These are phyloP conservation scores for Pimephales promelas DNA, from an alignment of 2,113 vertebrate species.

Conservation along the genomic window DNA sequence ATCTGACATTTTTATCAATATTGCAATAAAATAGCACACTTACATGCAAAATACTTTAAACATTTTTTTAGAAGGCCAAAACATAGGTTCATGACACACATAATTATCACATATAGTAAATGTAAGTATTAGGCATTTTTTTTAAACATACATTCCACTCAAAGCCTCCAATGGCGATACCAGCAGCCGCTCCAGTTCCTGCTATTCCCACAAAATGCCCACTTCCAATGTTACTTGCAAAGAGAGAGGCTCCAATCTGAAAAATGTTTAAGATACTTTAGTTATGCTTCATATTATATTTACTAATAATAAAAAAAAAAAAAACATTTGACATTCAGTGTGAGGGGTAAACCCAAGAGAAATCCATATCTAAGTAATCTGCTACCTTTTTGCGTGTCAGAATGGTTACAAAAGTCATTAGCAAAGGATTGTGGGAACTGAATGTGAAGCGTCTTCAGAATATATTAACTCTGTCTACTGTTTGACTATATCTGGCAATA, in stretches of 20 bases:
- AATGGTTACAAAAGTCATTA: neutral
- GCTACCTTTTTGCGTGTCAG: neutral
- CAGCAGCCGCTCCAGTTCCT: constrained; percentile 84
- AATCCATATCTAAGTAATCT: neutral
- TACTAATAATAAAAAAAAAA: neutral
- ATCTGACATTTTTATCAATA: neutral
- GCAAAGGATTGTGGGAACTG: neutral
- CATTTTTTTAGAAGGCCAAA: neutral
- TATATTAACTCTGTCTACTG: constrained; percentile 19
- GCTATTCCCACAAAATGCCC: constrained; percentile 94
- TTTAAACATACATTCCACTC: constrained; percentile 86
- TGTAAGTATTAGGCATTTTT: neutral
- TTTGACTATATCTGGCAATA: constrained; percentile 30
- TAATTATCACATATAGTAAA: neutral
- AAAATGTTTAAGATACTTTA: neutral
- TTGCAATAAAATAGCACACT: neutral
- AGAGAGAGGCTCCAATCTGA: constrained; percentile 94
- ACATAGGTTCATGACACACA: neutral
- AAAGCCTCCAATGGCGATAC: constrained; percentile 87
- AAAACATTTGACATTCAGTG: neutral
- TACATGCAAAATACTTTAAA: neutral
- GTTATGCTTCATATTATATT: neutral
- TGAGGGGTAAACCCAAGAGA: neutral
- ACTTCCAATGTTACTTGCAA: constrained; percentile 96
- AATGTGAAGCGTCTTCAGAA: neutral